These are phyloP conservation scores for Anaspis maculata DNA, from an alignment of 2,888 invertebrate species.

Conservation along the genomic window DNA sequence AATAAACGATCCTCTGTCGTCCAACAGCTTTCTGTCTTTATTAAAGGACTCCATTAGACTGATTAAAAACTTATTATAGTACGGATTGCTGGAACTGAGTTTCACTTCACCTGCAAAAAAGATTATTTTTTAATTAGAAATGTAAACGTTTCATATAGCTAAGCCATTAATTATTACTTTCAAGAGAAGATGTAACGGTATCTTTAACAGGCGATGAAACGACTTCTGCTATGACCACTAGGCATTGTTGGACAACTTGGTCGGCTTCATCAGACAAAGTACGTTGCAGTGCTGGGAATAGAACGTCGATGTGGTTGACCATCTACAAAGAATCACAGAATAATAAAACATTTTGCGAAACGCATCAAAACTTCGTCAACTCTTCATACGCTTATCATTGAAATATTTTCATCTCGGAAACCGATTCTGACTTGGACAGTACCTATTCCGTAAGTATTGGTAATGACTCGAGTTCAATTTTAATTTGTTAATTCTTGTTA, in stretches of 20 bases:
- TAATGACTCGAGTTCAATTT: too few species aligned
- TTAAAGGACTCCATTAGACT: slow-evolving; percentile 79
- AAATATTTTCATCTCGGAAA: too few species aligned
- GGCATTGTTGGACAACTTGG: slow-evolving; percentile 88
- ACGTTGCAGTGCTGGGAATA: slow-evolving; percentile 71
- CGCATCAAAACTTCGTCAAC: too few species aligned
- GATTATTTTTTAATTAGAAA: too few species aligned
- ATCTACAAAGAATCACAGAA: slow-evolving; percentile 46
- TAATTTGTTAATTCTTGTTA: too few species aligned
- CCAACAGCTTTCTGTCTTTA: slow-evolving; percentile 74
- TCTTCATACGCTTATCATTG: too few species aligned
- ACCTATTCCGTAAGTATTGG: too few species aligned
- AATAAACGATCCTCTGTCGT: slow-evolving; percentile 90
- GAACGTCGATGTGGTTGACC: slow-evolving; percentile 60
- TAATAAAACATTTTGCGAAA: too few species aligned
- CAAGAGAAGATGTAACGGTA: too few species aligned
- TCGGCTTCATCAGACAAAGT: slow-evolving; percentile 87
- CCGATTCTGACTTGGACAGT: too few species aligned
- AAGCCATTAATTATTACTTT: too few species aligned
- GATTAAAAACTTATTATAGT: slow-evolving; percentile 84
- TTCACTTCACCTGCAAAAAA: too few species aligned
- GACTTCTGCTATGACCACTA: slow-evolving; percentile 86
- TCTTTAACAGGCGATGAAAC: slow-evolving; percentile 52
- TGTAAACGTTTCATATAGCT: slow-evolving; percentile 8
- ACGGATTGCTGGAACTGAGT: slow-evolving; percentile 30